These are phyloP conservation scores for Drosophila mayaguana DNA, from an alignment of 2,888 invertebrate genomes.

Conservation along the genomic window DNA sequence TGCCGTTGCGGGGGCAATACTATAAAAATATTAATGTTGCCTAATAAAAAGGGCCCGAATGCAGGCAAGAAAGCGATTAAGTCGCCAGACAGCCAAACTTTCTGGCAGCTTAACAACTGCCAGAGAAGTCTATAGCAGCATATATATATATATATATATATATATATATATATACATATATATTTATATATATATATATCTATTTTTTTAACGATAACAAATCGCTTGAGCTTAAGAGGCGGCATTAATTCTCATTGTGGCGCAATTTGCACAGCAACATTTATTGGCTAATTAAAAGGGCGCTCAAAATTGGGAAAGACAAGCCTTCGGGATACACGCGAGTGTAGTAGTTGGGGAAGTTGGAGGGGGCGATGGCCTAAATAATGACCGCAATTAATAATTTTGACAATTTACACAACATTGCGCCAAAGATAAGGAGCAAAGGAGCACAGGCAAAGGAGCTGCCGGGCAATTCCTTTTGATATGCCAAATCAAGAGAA, in stretches of 20 bases:
- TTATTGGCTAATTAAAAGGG: slow-evolving; percentile 78
- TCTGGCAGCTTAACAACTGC: slow-evolving; percentile 63
- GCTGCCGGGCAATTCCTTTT: slow-evolving; percentile 27
- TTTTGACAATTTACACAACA: slow-evolving; percentile 81
- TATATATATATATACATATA: background rate
- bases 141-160: slow-evolving; percentile 12
- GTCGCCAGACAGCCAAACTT: slow-evolving; percentile 49
- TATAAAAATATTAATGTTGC: slow-evolving; percentile 75
- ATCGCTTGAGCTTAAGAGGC: slow-evolving; percentile 74
- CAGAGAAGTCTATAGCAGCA: slow-evolving; percentile 19
- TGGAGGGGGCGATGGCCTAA: slow-evolving; percentile 15
- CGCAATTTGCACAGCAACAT: slow-evolving; percentile 66
- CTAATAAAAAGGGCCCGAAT: slow-evolving; percentile 65
- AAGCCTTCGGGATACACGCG: slow-evolving; percentile 26
- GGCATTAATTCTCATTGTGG: slow-evolving; percentile 76
- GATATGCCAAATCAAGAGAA: slow-evolving; percentile 30
- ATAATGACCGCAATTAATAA: slow-evolving; percentile 81
- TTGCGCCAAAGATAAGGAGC: slow-evolving; percentile 61
- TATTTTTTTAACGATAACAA: slow-evolving; percentile 76
- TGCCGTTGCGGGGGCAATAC: slow-evolving; percentile 29
- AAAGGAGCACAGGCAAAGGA: background rate
- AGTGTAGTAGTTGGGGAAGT: slow-evolving; percentile 23
- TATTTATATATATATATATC: slow-evolving; percentile 2
- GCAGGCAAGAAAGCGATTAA: slow-evolving; percentile 78
- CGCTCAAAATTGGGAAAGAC: background rate